A percentile compares a stretch with the other conserved stretches of the same genome.
Conservation (phyloP, 1,140 invertebrate genomes). For the Cydia fagiglandana region DNA sequence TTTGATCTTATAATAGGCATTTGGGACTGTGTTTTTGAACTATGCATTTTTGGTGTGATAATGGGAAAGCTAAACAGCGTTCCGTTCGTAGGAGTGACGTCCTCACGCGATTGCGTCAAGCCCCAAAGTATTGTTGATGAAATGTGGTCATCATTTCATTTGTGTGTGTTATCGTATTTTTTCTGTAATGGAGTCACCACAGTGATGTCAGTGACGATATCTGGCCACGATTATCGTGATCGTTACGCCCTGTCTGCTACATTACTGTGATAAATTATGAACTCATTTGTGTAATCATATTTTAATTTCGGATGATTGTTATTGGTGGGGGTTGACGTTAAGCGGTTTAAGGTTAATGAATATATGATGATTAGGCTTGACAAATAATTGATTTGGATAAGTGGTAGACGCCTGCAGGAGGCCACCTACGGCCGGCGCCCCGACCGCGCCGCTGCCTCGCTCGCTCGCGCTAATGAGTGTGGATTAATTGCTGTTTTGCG, state of each 20-base stretch:
- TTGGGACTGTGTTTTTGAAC: conserved; percentile 62
- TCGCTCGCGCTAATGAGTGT: conserved; percentile 54
- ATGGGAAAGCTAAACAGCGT: conserved; percentile 54
- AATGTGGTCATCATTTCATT: conserved; percentile 62
- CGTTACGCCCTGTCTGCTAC: conserved; percentile 54
- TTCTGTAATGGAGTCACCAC: conserved; percentile 56
- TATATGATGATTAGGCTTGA: conserved; percentile 58
- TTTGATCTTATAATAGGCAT: conserved; percentile 60
- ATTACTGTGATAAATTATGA: conserved; percentile 56
- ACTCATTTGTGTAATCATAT: conserved; percentile 53
- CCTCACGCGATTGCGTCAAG: conserved; percentile 59
- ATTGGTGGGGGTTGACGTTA: conserved; percentile 53
- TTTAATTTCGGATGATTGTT: conserved; percentile 53
- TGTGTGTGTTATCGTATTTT: conserved; percentile 56
- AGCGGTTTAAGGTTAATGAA: conserved; percentile 52
- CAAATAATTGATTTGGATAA: conserved; percentile 51
- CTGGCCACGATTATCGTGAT: conserved; percentile 63
- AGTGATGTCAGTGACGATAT: conserved; percentile 65
- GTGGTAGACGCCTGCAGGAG: conserved; percentile 43
- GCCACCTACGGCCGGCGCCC: conserved; percentile 36
- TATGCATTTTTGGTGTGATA: conserved; percentile 64
- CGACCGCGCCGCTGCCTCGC: conserved; percentile 39
- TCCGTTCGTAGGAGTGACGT: conserved; percentile 40
- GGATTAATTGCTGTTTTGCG: conserved; percentile 68
- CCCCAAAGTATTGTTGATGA: conserved; percentile 45